Evolutionary conservation across 1,140 invertebrate genomes (phyloP).

Genomic region (Monomorium pharaonis): DNA sequence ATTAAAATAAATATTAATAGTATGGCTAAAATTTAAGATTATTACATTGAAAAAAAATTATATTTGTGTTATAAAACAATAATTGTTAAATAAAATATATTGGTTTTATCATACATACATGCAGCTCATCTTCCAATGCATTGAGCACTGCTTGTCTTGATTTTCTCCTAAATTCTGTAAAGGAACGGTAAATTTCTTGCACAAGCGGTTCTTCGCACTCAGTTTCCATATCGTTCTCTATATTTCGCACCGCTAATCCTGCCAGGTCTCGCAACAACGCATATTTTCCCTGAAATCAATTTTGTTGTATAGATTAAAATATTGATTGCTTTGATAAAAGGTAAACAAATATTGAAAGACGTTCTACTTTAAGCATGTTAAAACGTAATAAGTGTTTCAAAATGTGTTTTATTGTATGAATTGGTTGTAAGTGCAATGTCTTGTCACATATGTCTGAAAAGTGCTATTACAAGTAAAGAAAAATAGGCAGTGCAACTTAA

Average conservation of each 20-base stretch:
- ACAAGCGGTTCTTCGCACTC: slow-evolving; percentile 78
- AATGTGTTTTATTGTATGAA: no score
- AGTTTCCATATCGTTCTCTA: slow-evolving; percentile 80
- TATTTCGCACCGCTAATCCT: slow-evolving; percentile 83
- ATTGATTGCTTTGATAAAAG: neutral
- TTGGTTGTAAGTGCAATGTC: no score
- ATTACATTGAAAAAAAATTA: no score
- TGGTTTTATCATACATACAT: slow-evolving; percentile 77
- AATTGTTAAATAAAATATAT: no score
- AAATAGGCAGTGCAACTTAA: no score
- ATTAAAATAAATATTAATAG: no score
- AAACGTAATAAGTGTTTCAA: no score
- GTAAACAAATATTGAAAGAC: neutral
- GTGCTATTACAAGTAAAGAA: no score
- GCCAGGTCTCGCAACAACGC: slow-evolving; percentile 86
- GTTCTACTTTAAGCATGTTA: neutral
- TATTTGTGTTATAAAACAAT: no score
- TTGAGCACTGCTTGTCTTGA: slow-evolving; percentile 83
- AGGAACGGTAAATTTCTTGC: slow-evolving; percentile 78
- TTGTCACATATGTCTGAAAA: no score
- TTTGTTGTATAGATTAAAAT: neutral
- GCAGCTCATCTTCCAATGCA: slow-evolving; percentile 82
- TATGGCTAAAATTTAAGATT: no score
- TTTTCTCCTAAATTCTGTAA: slow-evolving; percentile 85
- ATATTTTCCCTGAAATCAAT: slow-evolving; percentile 86